Conservation (phyloP, 2,113 vertebrate genomes). For the Tragelaphus scriptus region DNA sequence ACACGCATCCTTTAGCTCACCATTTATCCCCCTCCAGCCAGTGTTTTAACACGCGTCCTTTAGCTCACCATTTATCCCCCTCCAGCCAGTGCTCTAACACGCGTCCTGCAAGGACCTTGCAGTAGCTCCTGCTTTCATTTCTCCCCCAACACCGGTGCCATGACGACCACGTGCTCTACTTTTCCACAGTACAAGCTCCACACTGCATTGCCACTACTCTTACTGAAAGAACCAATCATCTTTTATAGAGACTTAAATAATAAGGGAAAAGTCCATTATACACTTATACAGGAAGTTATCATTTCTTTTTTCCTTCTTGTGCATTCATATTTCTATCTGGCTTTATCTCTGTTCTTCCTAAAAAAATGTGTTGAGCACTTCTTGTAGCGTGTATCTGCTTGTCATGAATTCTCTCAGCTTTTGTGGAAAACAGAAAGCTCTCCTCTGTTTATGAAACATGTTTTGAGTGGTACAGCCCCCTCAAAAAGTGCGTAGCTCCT, state of each 20-base stretch:
- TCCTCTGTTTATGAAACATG: background rate
- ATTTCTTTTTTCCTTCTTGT: background rate
- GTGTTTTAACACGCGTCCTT: too few relatives aligned
- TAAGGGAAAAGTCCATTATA: background rate
- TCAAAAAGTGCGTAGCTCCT: background rate
- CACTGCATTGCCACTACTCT: background rate
- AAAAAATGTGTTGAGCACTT: background rate
- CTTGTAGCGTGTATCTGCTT: background rate
- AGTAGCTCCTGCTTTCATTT: rapidly evolving
- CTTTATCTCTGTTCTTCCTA: background rate
- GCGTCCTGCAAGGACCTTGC: background rate
- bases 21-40: too few relatives aligned
- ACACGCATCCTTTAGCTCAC: too few relatives aligned
- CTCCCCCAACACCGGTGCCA: rapidly evolving
- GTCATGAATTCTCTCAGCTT: background rate
- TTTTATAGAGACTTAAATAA: background rate
- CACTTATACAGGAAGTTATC: background rate
- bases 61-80: too few relatives aligned
- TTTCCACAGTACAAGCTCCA: background rate
- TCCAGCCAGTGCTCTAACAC: too few relatives aligned
- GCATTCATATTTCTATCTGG: background rate
- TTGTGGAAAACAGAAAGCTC: background rate
- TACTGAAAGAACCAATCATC: background rate
- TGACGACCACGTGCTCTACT: background rate
- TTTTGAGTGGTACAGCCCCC: background rate